Evolutionary conservation across 2,797 vertebrate species (phyloP).

Genomic region (Acrossocheilus wenchowensis): DNA sequence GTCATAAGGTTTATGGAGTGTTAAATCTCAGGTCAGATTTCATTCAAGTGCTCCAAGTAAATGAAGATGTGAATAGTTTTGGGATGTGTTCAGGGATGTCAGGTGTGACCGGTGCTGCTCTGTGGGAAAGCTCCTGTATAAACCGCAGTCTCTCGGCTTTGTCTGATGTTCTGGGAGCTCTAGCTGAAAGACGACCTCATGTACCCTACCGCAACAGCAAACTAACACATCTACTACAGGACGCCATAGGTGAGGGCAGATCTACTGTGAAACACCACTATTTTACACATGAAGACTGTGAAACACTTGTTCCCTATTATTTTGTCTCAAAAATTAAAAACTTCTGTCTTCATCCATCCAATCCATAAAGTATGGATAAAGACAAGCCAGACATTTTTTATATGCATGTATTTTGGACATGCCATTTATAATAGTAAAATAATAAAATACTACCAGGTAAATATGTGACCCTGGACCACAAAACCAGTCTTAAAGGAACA

Average conservation of each 20-base stretch:
- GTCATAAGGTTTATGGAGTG: background rate
- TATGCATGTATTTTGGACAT: background rate
- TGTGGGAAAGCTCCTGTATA: constrained; percentile 86
- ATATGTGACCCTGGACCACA: background rate
- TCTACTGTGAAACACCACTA: background rate
- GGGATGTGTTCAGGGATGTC: constrained; percentile 76
- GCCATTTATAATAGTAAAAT: background rate
- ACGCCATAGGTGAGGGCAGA: constrained; percentile 77
- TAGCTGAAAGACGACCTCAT: constrained; percentile 81
- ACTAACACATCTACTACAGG: constrained; percentile 87
- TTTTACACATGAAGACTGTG: background rate
- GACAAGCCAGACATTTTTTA: background rate
- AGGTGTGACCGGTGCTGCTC: constrained; percentile 78
- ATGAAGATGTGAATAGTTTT: background rate
- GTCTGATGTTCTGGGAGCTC: constrained; percentile 84
- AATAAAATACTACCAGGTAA: background rate
- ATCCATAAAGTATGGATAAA: background rate
- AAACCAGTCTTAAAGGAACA: too few species aligned
- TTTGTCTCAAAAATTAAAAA: background rate
- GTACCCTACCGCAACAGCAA: constrained; percentile 87
- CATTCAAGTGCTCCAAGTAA: background rate
- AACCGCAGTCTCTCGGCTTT: constrained; percentile 87
- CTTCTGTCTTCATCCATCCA: background rate
- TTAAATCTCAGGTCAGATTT: background rate
- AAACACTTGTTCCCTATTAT: background rate